Evolutionary conservation across 2,888 invertebrate genomes (phyloP), one percentile per base, ranked within the genome.

Genomic region (Protodeltote pygarga): DNA sequence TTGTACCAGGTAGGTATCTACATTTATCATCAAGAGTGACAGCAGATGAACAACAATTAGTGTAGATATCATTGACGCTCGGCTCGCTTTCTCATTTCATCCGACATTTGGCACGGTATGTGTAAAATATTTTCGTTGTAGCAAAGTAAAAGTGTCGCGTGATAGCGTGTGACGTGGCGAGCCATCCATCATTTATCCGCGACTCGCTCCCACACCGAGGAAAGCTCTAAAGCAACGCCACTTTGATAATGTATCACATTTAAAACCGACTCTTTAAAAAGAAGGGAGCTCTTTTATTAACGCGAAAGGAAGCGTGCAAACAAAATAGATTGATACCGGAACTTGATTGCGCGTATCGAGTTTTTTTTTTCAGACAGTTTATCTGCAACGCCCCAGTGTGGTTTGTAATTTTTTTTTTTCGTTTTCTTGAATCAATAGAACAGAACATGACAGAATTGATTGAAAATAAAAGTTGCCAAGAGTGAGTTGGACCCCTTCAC

Each of bases 181-280:
- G 57, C 75, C 82, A 91, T 91, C 91, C 89, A 90, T 91, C 90
- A 91, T 90, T 86, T 86, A 90, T 86, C 85, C 84, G 74, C 74
- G 77, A 80, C 74, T 75, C 81, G 81, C 79, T 83, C 75, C 73
- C 77, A 77, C 85, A 89, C 86, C 82, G 75, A 77, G 81, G 80
- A 90, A 90, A 87, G 87, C 90, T 91, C 77, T 89, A 89, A 85
- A 79, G 81, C 84, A 77, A 79, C 79, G 79, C 79, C 83, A 79
- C 81, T 81, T 81, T 83, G 75, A 86, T 89, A 89, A 90, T 89
- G 85, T 88, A 89, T 89, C 81, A 87, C 86, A 77, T 83, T 89
- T 85, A 85, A 87, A 89, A 85, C 73, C 75, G 75, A 82, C 83
- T 87, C 85, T 85, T 79, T 83, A 87, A 86, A 24, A 40, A 23